Evolutionary conservation across 2,797 vertebrate genomes (phyloP).

Genomic region (Gadopsis bispinosus): DNA sequence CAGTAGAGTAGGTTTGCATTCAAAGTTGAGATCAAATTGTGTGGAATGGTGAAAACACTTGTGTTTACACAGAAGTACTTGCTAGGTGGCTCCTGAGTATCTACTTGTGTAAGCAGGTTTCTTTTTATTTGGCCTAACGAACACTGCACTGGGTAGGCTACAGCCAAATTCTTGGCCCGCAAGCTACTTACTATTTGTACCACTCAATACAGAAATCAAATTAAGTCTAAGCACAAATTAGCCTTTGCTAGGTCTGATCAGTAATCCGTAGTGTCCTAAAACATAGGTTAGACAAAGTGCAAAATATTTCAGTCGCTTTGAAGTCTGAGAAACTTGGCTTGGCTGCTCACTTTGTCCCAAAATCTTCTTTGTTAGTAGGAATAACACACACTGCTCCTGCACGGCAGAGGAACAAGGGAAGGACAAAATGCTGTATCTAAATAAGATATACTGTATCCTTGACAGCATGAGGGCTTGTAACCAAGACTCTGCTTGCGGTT

Average conservation of each 20-base stretch:
- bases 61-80: neutral
- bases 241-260: neutral
- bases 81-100: neutral
- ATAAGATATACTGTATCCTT: neutral
- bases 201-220: neutral
- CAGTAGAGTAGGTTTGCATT: neutral
- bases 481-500: constrained; percentile 1
- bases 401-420: neutral
- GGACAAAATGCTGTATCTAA: neutral
- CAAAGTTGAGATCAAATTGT: neutral
- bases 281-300: neutral
- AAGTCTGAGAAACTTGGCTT: neutral
- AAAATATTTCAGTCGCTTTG: constrained; percentile 21
- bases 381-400: neutral
- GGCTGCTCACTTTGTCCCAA: constrained; percentile 7
- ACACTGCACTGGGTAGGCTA: too few species aligned
- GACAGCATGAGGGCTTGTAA: neutral
- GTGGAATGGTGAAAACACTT: neutral
- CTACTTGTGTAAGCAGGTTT: neutral
- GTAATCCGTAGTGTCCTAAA: neutral
- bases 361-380: neutral
- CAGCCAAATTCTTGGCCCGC: neutral
- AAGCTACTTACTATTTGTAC: neutral
- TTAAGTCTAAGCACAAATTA: neutral
- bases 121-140: neutral